These are phyloP conservation scores for Pterocles burchelli DNA, from an alignment of 2,113 vertebrate genomes.

Conservation along the genomic window DNA sequence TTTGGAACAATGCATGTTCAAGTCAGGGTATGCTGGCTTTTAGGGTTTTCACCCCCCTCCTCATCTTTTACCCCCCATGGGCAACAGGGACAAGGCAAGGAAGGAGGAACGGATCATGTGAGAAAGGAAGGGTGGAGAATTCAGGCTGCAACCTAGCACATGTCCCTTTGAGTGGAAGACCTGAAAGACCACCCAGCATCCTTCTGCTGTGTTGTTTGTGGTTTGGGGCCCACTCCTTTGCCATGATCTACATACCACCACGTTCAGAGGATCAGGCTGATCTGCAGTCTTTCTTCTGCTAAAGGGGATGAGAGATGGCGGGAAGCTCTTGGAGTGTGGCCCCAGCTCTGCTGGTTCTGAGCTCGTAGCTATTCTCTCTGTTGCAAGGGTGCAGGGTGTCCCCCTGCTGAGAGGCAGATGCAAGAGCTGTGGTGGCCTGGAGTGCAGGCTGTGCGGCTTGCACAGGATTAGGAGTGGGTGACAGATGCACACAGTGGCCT, in stretches of 20 bases:
- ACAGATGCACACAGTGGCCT: constrained; percentile 35
- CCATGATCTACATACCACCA: accelerated
- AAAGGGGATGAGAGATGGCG: not conserved
- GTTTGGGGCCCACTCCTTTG: not conserved
- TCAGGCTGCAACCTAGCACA: not conserved
- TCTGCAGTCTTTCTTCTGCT: accelerated
- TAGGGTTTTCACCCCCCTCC: not conserved
- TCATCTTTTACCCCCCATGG: accelerated
- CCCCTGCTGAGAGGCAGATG: not conserved
- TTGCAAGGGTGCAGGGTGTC: not conserved
- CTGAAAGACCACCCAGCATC: no score
- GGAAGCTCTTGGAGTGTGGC: not conserved
- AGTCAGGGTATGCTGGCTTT: not conserved
- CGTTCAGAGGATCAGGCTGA: not conserved
- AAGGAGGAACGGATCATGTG: not conserved
- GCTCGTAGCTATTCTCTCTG: not conserved
- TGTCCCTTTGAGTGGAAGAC: not conserved
- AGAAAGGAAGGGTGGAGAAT: not conserved
- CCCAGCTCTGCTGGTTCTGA: not conserved
- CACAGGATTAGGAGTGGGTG: not conserved
- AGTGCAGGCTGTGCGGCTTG: not conserved
- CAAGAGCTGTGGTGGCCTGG: not conserved
- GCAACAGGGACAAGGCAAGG: not conserved
- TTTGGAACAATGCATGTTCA: not conserved
- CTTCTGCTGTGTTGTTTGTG: not conserved